Conservation (phyloP, 2,797 vertebrate genomes). For the Distichodus sexfasciatus region DNA sequence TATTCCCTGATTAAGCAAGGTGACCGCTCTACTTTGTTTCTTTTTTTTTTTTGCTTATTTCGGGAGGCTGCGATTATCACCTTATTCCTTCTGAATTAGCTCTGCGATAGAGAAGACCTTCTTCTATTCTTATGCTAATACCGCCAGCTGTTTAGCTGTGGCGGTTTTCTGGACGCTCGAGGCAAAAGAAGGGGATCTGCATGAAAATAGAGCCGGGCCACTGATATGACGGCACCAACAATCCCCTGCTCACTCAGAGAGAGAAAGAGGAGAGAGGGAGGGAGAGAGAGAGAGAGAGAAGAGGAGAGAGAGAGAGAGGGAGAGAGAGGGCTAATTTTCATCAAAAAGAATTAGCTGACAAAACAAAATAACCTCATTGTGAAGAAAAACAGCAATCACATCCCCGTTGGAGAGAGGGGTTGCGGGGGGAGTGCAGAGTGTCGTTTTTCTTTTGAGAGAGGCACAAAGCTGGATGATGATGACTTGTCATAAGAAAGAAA, state of each 20-base stretch:
- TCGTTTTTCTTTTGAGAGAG: constrained; percentile 53
- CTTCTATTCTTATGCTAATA: constrained; percentile 77
- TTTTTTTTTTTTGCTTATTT: constrained; percentile 72
- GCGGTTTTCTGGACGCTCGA: constrained; percentile 36
- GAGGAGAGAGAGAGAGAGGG: constrained; percentile 1
- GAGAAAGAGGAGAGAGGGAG: constrained; percentile 1
- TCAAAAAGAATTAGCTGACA: constrained; percentile 79
- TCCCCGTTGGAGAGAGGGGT: constrained; percentile 6
- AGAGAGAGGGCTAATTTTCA: constrained; percentile 64
- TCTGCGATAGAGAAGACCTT: constrained; percentile 64
- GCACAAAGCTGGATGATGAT: constrained; percentile 44
- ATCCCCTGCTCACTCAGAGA: constrained; percentile 53
- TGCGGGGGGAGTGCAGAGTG: constrained; percentile 7
- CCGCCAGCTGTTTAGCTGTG: constrained; percentile 76
- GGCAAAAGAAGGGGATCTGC: constrained; percentile 68
- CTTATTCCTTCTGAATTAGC: constrained; percentile 78
- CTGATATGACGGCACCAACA: constrained; percentile 70
- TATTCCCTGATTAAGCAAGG: constrained; percentile 46
- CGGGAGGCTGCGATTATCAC: constrained; percentile 67
- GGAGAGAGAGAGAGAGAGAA: constrained; percentile 7
- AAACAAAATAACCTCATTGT: constrained; percentile 72
- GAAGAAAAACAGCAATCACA: constrained; percentile 72
- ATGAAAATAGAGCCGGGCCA: constrained; percentile 68
- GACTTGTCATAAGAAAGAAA: constrained; percentile 57
- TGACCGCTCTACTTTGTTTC: constrained; percentile 65